Base-by-base conservation (phyloP, 2,113 vertebrate species). In the Sturnus vulgaris region DNA sequence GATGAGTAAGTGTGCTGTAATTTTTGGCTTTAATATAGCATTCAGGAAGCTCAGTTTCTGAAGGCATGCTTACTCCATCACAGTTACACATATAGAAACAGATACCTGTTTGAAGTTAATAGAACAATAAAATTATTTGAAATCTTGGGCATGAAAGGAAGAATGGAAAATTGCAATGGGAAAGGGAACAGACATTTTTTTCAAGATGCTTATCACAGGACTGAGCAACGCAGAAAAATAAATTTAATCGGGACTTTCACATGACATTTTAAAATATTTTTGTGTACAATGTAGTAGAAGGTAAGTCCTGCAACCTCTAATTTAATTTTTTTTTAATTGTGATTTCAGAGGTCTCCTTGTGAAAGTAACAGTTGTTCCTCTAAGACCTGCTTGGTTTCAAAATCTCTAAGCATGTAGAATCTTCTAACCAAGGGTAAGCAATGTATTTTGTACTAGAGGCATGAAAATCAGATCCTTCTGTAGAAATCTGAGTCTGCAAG, bases 1-100 rank as follows among this genome's bases (percentile, higher is more conserved):
- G 37, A 87, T 93, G 82, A 95, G 65, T 82, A 95, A 91, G n/a
- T 55, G 44, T 82, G 61, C 77, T 84, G 72, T 92, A 81, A 91
- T 93, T 95, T 93, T 92, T 93, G 89, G 86, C 89, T 63, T 93
- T 86, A 88, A 73, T 42, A 52, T 24, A 64, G 24, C 0, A 0
- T 85, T 91, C 71, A 76, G 73, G 53, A 92, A 82, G 63, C 46
- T 91, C 18, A 47, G 27, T 47, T 85, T 87, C 70, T 79, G 53
- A 84, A 94, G 63, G n/a, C 69, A 56, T 44, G 59, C 55, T 76
- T 90, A 68, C 50, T 89, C 37, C 87, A 17, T 56, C 46, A 71
- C 88, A 79, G 25, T 56, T 71, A 33, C 15, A 69, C 44, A 20
- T 39, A 42, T 11, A 57, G 61, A 82, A 79, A 5, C 15, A 37